Evolutionary conservation across 2,797 vertebrate species (phyloP), one percentile per base, ranked within the genome.

Genomic region (Columba guinea): DNA sequence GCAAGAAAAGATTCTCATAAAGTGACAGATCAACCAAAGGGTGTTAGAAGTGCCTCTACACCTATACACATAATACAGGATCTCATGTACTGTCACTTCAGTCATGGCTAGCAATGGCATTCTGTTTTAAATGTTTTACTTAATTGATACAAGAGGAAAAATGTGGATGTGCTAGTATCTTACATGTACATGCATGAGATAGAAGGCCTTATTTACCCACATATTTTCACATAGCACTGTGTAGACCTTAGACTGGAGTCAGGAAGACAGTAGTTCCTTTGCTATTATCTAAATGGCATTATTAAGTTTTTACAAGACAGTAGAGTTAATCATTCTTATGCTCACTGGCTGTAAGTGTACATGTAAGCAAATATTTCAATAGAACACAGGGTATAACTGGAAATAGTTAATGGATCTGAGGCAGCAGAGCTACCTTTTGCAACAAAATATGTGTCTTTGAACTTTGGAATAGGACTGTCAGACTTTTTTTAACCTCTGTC

Each of bases 311-410:
- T 84, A 92, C 71, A 87, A 79, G 89, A 93, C 88, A 70, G 23
- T 67, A 30, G 59, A 87, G 94, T 96, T 97, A 97, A 96, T 95
- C 8, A 96, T 96, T 96, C 76, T 84, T 94, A 30, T 2, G 1
- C 28, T 96, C 21, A 24, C 53, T 82, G 63, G 62, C 71, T 84
- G 46, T 89, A 85, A 92, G 77, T 84, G 26, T 87, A 14, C 32
- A 71, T 77, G 74, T 91, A 93, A 95, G 88, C 95, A 96, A 93
- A 96, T 92, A 94, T 71, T 96, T 95, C 74, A 97, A 88, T 91
- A 90, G 95, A 93, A 92, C 89, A 95, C 92, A 71, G 68, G 62
- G 84, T 92, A 85, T 63, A 97, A 70, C 91, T 91, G 67, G 39
- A 92, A 94, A 84, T 83, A 82, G 75, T 93, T 96, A 96, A 96